phyloP scores from a whole-genome alignment of 1,140 invertebrate species.

The Hormaphis cornu region DNA sequence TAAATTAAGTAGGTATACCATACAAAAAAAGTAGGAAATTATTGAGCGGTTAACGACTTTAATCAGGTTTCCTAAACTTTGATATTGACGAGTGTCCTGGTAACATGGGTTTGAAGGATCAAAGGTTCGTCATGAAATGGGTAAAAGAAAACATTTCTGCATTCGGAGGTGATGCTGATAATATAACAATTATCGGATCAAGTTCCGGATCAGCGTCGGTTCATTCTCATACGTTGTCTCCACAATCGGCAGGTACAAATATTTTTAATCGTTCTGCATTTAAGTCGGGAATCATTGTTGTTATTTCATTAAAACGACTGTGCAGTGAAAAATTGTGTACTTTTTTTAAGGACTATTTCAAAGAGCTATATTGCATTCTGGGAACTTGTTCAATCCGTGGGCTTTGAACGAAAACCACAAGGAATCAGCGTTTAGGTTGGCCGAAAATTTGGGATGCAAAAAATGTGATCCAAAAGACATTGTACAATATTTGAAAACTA shows the following conservation, averaged over 20 bases:
- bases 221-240: conserved; percentile 56
- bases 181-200: conserved; percentile 60
- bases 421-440: conserved; percentile 26
- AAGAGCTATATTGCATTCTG: conserved; percentile 46
- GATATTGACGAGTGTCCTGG: conserved; percentile 55
- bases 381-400: conserved; percentile 58
- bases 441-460: conserved; percentile 29
- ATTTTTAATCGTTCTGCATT: too few species aligned
- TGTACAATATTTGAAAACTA: conserved; percentile 32
- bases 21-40: too few species aligned
- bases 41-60: too few species aligned
- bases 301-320: too few species aligned
- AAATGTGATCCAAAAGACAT: conserved; percentile 21
- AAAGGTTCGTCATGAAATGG: conserved; percentile 62
- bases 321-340: too few species aligned
- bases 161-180: conserved; percentile 65
- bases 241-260: conserved; percentile 42
- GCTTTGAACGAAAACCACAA: conserved; percentile 39
- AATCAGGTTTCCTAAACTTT: conserved; percentile 46
- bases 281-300: too few species aligned
- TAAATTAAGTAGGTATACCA: too few species aligned
- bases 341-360: conserved; percentile 45
- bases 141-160: conserved; percentile 57
- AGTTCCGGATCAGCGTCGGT: conserved; percentile 59
- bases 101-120: conserved; percentile 69